Conservation (phyloP, 2,888 invertebrate species). For the Anthoptus insignis region DNA sequence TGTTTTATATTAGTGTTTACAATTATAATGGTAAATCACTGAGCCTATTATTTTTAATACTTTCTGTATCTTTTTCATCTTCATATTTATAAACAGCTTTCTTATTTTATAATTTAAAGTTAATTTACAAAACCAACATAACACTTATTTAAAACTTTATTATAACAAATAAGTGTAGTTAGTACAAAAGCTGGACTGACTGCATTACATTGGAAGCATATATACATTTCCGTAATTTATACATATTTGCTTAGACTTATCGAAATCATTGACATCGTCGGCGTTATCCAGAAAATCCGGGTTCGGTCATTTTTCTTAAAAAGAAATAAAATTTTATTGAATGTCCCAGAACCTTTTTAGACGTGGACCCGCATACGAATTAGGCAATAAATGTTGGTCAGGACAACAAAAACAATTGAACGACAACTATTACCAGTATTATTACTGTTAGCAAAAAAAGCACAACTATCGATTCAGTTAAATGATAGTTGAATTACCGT, state of each 20-base stretch:
- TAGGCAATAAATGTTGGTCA: conserved; percentile 79
- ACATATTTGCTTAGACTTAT: conserved; percentile 4
- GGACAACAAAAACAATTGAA: conserved; percentile 76
- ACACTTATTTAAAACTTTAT: too few species aligned
- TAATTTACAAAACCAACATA: too few species aligned
- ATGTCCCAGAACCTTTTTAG: conserved; percentile 70
- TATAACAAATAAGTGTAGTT: too few species aligned
- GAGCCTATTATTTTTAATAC: too few species aligned
- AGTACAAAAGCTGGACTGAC: too few species aligned
- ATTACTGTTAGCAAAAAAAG: conserved; percentile 61
- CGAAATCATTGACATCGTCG: conserved; percentile 23
- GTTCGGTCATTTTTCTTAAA: conserved; percentile 63
- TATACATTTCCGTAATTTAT: not conserved
- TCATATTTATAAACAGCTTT: too few species aligned
- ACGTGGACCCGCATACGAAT: conserved; percentile 79
- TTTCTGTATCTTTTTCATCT: too few species aligned
- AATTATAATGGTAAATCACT: too few species aligned
- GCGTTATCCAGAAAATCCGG: conserved; percentile 37
- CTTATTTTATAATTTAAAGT: too few species aligned
- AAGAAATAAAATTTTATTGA: conserved; percentile 75
- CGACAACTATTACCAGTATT: conserved; percentile 70
- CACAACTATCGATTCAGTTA: not conserved
- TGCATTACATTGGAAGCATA: too few species aligned
- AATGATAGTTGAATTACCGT: not conserved
- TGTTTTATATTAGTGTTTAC: too few species aligned